Conservation (phyloP, 2,113 vertebrate genomes). For the Pithys albifrons region DNA sequence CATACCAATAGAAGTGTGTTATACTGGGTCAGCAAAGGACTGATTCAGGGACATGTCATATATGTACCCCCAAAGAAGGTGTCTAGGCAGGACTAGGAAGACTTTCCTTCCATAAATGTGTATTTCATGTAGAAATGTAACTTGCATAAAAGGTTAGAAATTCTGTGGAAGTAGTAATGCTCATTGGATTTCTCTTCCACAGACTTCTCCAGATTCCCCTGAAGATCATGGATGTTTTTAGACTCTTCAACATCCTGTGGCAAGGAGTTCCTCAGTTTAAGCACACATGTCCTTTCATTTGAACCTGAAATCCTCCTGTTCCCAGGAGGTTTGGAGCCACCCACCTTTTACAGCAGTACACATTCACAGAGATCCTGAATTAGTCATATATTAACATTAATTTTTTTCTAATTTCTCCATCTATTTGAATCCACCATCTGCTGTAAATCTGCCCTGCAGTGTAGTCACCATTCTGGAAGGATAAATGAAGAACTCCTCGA, state of each 20-base stretch:
- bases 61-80: not conserved
- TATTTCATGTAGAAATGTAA: not conserved
- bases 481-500: not conserved
- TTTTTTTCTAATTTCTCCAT: not conserved
- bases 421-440: not conserved
- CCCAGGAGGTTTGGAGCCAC: not conserved
- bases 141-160: not conserved
- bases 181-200: not conserved
- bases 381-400: not conserved
- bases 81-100: not conserved
- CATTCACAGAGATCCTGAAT: not conserved
- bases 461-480: not conserved
- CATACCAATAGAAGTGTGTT: not conserved
- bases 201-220: not conserved
- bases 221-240: not conserved
- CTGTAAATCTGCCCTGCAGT: not conserved
- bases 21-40: constrained; percentile 26
- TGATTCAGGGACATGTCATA: not conserved
- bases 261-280: not conserved
- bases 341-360: not conserved
- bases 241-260: not conserved
- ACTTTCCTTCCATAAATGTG: not conserved
- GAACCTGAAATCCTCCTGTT: not conserved
- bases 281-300: not conserved
- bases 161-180: not conserved